A percentile compares a stretch with the other conserved stretches of the same genome.
phyloP scores from a whole-genome alignment of 2,888 invertebrate genomes.

The Acanthoscelides obtectus region DNA sequence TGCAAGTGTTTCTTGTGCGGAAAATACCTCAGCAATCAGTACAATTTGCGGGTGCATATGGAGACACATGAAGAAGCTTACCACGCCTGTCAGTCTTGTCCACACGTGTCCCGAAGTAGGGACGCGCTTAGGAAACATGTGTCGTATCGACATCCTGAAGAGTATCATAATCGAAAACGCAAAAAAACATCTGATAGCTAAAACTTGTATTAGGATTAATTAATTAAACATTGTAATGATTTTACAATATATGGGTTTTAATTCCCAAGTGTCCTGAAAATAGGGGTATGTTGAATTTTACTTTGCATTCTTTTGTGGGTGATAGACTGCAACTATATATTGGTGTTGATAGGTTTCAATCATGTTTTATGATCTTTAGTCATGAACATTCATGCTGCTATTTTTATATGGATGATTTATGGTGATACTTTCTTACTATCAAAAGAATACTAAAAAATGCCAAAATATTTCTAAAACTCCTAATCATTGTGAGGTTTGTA shows the following conservation, averaged over 20 bases:
- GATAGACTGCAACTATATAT: no score
- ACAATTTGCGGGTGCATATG: slow-evolving; percentile 85
- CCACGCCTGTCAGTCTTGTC: slow-evolving; percentile 82
- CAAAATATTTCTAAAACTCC: no score
- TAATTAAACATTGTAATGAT: background rate
- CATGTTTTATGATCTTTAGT: no score
- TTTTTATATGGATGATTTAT: no score
- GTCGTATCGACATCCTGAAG: slow-evolving; percentile 75
- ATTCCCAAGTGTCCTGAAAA: background rate
- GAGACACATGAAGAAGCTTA: slow-evolving; percentile 86
- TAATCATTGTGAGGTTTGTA: no score
- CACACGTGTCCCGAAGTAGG: slow-evolving; percentile 80
- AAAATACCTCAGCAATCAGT: slow-evolving; percentile 85
- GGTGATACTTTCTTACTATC: no score
- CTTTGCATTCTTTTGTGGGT: no score
- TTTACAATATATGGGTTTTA: background rate
- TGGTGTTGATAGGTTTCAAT: no score
- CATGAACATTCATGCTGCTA: no score
- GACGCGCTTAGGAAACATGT: slow-evolving; percentile 86
- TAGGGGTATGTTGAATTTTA: no score
- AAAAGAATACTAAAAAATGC: no score
- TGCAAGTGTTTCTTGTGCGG: slow-evolving; percentile 76
- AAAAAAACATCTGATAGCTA: slow-evolving; percentile 29
- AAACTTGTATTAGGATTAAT: background rate
- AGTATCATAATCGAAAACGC: slow-evolving; percentile 47